Conservation (phyloP, 2,797 vertebrate species). For the Anguilla anguilla region DNA sequence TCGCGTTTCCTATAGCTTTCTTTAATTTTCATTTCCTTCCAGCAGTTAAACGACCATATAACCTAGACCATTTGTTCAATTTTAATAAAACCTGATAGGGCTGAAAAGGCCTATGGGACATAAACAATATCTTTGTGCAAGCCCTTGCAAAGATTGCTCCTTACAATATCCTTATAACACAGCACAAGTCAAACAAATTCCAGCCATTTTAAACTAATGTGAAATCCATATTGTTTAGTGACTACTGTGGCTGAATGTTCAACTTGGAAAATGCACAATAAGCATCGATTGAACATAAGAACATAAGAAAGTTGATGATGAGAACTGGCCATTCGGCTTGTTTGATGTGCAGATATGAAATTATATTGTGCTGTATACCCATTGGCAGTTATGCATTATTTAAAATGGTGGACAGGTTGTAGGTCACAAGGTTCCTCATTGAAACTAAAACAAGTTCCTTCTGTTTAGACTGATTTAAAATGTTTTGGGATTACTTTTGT, state of each 20-base stretch:
- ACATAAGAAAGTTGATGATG: not conserved
- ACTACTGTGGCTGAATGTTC: not conserved
- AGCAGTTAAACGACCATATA: not conserved
- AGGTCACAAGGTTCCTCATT: not conserved
- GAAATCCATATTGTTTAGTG: conserved; percentile 7
- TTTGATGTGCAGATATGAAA: not conserved
- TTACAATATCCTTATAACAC: not conserved
- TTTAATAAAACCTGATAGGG: not conserved
- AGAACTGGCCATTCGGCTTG: not conserved
- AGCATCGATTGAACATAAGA: not conserved
- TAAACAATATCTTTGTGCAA: not conserved
- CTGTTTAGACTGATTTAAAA: not conserved
- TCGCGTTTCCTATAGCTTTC: not conserved
- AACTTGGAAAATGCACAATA: not conserved
- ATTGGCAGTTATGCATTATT: not conserved
- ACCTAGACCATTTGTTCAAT: conserved; percentile 8
- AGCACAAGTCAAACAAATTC: not conserved
- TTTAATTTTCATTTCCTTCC: conserved; percentile 1
- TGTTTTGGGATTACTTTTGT: conserved; percentile 1
- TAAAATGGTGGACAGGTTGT: not conserved
- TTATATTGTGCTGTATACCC: not conserved
- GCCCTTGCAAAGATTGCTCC: not conserved
- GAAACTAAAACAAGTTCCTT: not conserved
- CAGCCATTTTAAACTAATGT: not conserved
- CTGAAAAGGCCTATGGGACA: not conserved